Conservation (phyloP, 2,797 vertebrate genomes). For the Chloroceryle amazona region DNA sequence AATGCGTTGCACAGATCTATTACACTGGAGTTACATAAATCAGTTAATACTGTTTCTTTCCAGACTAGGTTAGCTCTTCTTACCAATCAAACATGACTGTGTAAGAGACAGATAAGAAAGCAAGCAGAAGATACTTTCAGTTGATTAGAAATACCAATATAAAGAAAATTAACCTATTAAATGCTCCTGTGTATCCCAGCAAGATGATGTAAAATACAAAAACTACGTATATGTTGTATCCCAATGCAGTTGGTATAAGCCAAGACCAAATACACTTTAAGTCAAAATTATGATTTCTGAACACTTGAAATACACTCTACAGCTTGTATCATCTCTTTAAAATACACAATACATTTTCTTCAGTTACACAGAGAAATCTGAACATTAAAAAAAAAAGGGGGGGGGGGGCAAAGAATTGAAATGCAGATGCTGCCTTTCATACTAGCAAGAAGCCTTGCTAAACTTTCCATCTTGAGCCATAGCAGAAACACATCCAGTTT, state of each 20-base stretch:
- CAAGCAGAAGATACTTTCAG: neutral
- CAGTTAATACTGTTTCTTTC: neutral
- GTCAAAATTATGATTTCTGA: neutral
- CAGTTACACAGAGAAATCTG: neutral
- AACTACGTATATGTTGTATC: fast-evolving
- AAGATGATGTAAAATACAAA: neutral
- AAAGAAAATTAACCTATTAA: neutral
- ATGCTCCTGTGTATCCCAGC: neutral
- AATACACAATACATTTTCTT: neutral
- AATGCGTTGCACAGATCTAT: neutral
- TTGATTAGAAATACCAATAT: neutral
- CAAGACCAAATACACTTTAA: neutral
- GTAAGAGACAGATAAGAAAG: neutral
- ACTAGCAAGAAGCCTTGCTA: neutral
- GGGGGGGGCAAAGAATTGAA: neutral
- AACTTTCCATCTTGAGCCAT: neutral
- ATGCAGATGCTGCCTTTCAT: neutral
- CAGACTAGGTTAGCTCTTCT: neutral
- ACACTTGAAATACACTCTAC: neutral
- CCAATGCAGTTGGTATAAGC: neutral
- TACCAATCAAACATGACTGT: neutral
- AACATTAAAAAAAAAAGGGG: neutral
- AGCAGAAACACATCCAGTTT: neutral
- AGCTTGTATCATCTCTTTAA: neutral
- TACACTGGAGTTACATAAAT: neutral